Conservation (phyloP, 2,797 vertebrate species). For the Corythornis leucogaster region DNA sequence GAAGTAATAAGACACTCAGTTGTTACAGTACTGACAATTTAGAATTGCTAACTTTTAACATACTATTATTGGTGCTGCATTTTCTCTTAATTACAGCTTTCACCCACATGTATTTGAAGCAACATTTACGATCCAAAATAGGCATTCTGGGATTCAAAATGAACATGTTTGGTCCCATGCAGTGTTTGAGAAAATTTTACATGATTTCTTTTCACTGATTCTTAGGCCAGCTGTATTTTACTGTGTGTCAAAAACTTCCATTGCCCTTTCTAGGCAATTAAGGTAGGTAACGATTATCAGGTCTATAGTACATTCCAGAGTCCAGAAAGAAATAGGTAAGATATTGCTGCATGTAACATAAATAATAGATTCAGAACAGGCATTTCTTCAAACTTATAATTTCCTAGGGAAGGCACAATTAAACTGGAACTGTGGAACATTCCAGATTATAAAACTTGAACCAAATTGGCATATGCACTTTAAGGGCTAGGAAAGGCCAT, state of each 20-base stretch:
- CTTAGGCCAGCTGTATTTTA: not conserved
- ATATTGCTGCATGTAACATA: not conserved
- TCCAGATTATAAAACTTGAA: slow-evolving; percentile 33
- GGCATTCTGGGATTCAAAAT: slow-evolving; percentile 16
- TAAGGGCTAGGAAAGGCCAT: not conserved
- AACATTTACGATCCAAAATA: slow-evolving; percentile 24
- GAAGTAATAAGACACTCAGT: slow-evolving; percentile 56
- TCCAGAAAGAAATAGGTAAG: not conserved
- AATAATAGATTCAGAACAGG: not conserved
- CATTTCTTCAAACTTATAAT: not conserved
- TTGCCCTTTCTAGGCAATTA: not conserved
- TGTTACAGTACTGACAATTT: slow-evolving; percentile 60
- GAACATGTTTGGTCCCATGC: not conserved
- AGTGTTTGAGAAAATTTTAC: not conserved
- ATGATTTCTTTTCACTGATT: not conserved
- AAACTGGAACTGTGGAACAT: slow-evolving; percentile 1
- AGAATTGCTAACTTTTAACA: slow-evolving; percentile 68
- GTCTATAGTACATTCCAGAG: not conserved
- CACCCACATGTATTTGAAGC: slow-evolving; percentile 29
- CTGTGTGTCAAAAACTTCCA: not conserved
- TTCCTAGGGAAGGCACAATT: not conserved
- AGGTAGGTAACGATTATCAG: not conserved
- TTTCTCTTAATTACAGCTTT: slow-evolving; percentile 55
- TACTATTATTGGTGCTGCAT: slow-evolving; percentile 60
- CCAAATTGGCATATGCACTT: slow-evolving; percentile 31